Base-by-base conservation (phyloP, 2,113 vertebrate genomes). In the Alces alces region DNA sequence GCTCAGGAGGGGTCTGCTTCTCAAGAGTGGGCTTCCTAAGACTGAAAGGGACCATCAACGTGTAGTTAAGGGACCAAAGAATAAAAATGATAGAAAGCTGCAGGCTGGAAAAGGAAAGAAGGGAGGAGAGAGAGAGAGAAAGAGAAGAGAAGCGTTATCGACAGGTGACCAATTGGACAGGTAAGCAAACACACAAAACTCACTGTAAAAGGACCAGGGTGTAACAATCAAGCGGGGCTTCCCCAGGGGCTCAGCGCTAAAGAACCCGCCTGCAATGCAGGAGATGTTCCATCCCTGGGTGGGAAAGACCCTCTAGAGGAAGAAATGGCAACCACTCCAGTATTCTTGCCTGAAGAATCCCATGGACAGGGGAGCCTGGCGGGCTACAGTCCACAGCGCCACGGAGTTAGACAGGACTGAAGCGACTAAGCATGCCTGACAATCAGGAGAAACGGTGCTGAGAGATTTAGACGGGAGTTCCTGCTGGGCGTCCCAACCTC, bases 391-490 rank as follows among this genome's bases (percentile, higher is more conserved):
- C n/a, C 64, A n/a, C 33, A 66, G 64, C 4, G 9, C 2, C 64
- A 70, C 64, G 21, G n/a, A 21, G 64, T 2, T 36, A 19, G 64
- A 21, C 64, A 36, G n/a, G 64, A 36, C n/a, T 36, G 64, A 70
- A 21, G 64, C 0, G 17, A 11, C 64, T 2, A 36, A 23, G n/a
- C 19, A 36, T 2, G 1, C 9, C 0, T 6, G 5, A 11, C 17
- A 36, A 1, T 2, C 3, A 11, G 17, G n/a, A 79, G 80, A 70
- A 30, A 17, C 52, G 19, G 36, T 1, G 13, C 19, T 3, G 43
- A 76, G 33, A 66, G 2, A 6, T 5, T 33, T 0, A 87, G 70
- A 28, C 8, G 17, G 33, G 50, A 60, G 47, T 7, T 47, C 45
- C 2, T 36, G 25, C 43, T 3, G 1, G 28, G 76, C n/a, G 14